Evolutionary conservation across 2,113 vertebrate species (phyloP), one percentile per base, ranked within the genome.

Genomic region (Macroglossus sobrinus): DNA sequence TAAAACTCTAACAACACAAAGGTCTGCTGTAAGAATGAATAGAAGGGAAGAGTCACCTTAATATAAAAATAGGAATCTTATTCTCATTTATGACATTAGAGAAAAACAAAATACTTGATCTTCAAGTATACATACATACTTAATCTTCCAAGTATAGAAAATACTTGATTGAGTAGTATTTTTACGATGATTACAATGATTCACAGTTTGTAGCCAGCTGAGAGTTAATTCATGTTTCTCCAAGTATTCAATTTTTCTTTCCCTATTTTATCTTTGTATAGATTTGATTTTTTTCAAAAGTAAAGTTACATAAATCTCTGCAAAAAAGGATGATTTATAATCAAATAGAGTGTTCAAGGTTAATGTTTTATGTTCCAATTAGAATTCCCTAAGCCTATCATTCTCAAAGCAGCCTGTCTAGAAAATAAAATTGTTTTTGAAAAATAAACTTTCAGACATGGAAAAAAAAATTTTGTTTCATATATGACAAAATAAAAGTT

Each of bases 391-490:
- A 92, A 72, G 66, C 33, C 55, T 96, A 24, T 68, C 40, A 89
- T 68, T 94, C 40, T 88, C n/a, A 81, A 93, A 90, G 18, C 30
- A 78, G 22, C 4, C 35, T 63, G 0, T 63, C 35, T 50, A 72
- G 24, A 94, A 90, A 95, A 95, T 82, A 79, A 92, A 94, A n/a
- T 1, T 21, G 81, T 55, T 81, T 91, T 13, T 33, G 64, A 71
- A 64, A 93, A 86, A 43, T 76, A 80, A 95, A 94, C 68, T 35
- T 89, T 72, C 13, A 64, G 21, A 71, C 53, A 50, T 81, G 92
- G 15, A 87, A 94, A 87, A 84, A 26, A 26, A 24, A 13, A 80
- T 53, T 61, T 78, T 78, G 14, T 72, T 90, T 8, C 14, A 50
- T 50, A 43, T 63, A 66, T 47, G 15, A 71, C 45, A 35, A 35